Conservation (phyloP, 2,888 invertebrate species). For the Heteromyza rotundicornis region DNA sequence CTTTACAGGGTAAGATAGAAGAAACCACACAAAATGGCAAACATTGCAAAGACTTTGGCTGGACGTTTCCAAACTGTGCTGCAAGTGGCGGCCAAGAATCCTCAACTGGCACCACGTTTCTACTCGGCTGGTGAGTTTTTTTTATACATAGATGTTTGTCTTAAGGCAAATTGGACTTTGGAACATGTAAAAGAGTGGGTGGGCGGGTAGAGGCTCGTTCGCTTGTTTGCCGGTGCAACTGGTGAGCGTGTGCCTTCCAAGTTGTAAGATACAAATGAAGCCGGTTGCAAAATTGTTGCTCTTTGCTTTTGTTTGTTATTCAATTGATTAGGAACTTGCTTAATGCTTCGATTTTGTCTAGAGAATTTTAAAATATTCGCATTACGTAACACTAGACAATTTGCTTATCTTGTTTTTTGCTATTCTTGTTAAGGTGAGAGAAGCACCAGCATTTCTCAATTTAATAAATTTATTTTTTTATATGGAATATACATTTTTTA, state of each 20-base stretch:
- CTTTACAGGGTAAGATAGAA: neutral
- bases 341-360: neutral
- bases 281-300: too few species aligned
- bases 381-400: conserved; percentile 6
- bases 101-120: conserved; percentile 46
- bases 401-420: neutral
- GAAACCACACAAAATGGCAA: conserved; percentile 49
- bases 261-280: too few species aligned
- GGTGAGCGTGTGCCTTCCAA: neutral
- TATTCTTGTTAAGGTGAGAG: too few species aligned
- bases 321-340: too few species aligned
- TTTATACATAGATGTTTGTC: neutral
- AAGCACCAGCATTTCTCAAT: too few species aligned
- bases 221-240: neutral
- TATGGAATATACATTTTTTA: too few species aligned
- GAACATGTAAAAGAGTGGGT: neutral
- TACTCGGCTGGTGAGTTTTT: conserved; percentile 50
- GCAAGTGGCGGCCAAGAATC: conserved; percentile 47
- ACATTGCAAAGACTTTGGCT: conserved; percentile 54
- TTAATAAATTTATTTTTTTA: too few species aligned
- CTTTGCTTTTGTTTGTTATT: too few species aligned
- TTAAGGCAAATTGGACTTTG: conserved; percentile 25
- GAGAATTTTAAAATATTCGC: too few species aligned
- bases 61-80: conserved; percentile 52
- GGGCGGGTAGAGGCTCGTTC: neutral